Percentiles rank a stretch among this genome's conserved stretches.
Conservation (phyloP, 2,113 vertebrate genomes). For the Illadopsis cleaveri region DNA sequence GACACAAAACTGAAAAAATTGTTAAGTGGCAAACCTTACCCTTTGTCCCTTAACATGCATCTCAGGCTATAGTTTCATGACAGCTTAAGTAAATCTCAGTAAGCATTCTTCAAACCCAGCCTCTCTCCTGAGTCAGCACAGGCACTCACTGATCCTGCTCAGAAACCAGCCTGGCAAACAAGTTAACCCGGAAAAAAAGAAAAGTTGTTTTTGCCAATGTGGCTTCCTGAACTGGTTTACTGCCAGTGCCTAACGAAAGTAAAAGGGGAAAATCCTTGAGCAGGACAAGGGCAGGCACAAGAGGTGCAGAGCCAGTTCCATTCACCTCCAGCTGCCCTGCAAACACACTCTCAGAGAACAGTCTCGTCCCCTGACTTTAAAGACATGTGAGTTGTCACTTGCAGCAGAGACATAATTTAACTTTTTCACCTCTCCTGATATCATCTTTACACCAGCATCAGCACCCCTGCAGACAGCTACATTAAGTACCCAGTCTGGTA, state of each 20-base stretch:
- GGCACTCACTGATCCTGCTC: neutral
- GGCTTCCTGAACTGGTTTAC: constrained; percentile 46
- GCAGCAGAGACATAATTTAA: neutral
- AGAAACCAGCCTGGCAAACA: constrained; percentile 1
- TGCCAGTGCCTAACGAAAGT: neutral
- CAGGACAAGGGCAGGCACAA: neutral
- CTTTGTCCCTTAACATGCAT: neutral
- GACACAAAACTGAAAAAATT: neutral
- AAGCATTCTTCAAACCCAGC: neutral
- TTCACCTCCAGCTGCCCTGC: neutral
- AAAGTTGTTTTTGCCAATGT: neutral
- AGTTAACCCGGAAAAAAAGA: neutral
- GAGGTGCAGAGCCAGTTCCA: neutral
- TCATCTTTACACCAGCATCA: neutral
- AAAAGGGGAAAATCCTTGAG: neutral
- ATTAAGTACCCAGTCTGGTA: neutral
- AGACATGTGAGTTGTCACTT: neutral
- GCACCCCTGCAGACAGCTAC: neutral
- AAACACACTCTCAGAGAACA: neutral
- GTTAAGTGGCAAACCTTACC: neutral
- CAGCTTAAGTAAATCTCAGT: neutral
- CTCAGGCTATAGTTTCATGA: neutral
- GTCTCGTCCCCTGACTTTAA: neutral
- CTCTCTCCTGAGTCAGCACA: constrained; percentile 41
- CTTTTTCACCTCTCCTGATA: neutral